A percentile compares a stretch with the other conserved stretches of the same genome.
Conservation (phyloP, 1,140 invertebrate species). For the Drosophila lacertosa region DNA sequence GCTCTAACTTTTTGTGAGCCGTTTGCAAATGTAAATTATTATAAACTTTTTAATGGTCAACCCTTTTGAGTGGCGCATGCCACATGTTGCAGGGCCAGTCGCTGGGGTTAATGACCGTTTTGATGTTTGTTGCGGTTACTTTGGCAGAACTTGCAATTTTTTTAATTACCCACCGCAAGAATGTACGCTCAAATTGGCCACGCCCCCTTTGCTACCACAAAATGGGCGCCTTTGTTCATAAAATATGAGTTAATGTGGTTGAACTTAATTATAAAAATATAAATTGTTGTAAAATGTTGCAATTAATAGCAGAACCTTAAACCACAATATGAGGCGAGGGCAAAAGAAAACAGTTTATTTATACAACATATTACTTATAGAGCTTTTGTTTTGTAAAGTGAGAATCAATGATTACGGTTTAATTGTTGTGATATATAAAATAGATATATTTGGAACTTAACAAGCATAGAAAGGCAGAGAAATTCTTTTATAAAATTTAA, state of each 20-base stretch:
- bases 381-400: too few species aligned
- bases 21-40: neutral
- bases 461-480: too few species aligned
- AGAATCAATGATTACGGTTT: too few species aligned
- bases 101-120: conserved; percentile 17
- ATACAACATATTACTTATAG: too few species aligned
- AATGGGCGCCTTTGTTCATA: neutral
- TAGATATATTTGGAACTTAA: too few species aligned
- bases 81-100: too few species aligned
- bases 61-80: too few species aligned
- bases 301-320: neutral
- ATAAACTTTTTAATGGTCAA: neutral
- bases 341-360: neutral
- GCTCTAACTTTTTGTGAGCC: too few species aligned
- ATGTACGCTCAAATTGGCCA: neutral
- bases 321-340: neutral
- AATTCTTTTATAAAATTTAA: too few species aligned
- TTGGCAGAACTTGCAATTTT: conserved; percentile 9
- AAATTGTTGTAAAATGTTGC: neutral
- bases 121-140: conserved; percentile 15
- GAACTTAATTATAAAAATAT: neutral
- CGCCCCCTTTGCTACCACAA: neutral
- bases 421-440: too few species aligned
- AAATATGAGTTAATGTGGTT: conserved; percentile 5
- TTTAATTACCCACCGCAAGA: conserved; percentile 38